A percentile compares a stretch with the other conserved stretches of the same genome.
Evolutionary conservation across 2,888 invertebrate species (phyloP).

Genomic region (Orthosia cruda): DNA sequence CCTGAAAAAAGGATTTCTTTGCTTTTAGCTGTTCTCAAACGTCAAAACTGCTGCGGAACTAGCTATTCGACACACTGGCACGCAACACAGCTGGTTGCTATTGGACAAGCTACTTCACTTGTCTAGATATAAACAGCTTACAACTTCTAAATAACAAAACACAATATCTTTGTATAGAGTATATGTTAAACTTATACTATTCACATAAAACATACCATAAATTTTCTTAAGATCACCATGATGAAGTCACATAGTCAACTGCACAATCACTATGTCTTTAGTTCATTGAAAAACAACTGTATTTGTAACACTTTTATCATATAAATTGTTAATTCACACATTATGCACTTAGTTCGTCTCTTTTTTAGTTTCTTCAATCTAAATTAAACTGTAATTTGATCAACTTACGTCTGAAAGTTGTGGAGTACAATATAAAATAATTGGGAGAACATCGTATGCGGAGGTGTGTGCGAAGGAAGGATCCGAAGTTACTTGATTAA

Average conservation of each 20-base stretch:
- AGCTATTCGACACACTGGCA: too few relatives aligned
- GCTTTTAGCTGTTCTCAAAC: not conserved
- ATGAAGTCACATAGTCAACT: conserved; percentile 78
- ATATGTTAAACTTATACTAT: not conserved
- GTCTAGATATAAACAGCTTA: not conserved
- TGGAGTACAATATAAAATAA: conserved; percentile 14
- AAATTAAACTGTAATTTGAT: conserved; percentile 28
- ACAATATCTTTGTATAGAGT: not conserved
- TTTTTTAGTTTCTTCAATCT: not conserved
- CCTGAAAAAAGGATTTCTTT: not conserved
- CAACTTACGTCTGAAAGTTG: conserved; percentile 40
- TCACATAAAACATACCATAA: conserved; percentile 80
- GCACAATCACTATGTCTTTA: conserved; percentile 68
- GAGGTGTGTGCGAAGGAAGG: conserved; percentile 16
- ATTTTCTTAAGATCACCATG: conserved; percentile 87
- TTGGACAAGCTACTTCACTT: too few relatives aligned
- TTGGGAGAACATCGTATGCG: conserved; percentile 30
- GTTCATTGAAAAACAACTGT: conserved; percentile 53
- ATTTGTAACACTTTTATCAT: conserved; percentile 49
- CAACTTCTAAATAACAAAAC: too few relatives aligned
- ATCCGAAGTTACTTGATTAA: conserved; percentile 29
- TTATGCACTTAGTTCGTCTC: conserved; percentile 48
- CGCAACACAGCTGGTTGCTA: too few relatives aligned
- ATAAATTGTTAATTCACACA: conserved; percentile 59
- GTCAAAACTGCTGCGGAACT: not conserved